A percentile compares a stretch with the other conserved stretches of the same genome.
These are phyloP conservation scores for human (Homo sapiens) DNA, from an alignment of 2,113 vertebrate genomes.

Conservation along the genomic window DNA sequence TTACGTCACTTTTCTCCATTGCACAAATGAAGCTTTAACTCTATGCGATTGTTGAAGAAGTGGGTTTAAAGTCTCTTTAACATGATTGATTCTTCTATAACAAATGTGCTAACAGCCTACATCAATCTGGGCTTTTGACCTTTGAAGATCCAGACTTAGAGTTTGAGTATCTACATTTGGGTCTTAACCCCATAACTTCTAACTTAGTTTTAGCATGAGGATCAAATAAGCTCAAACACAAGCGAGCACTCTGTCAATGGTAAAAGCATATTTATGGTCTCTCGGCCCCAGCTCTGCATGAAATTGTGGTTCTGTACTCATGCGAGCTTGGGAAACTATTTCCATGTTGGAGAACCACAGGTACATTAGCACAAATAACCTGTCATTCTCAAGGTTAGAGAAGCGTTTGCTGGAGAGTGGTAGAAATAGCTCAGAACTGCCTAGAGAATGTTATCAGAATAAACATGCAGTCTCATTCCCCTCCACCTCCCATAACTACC, in stretches of 20 bases:
- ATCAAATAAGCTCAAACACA: background rate
- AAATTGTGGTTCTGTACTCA: background rate
- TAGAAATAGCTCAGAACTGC: background rate
- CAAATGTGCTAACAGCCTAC: conserved; percentile 2
- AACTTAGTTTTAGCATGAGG: conserved; percentile 5
- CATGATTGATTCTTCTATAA: conserved; percentile 11
- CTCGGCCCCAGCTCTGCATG: too few relatives aligned
- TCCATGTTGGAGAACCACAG: background rate
- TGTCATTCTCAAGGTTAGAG: background rate
- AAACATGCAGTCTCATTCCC: background rate
- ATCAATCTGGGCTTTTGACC: background rate
- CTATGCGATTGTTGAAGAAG: background rate
- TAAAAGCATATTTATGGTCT: background rate
- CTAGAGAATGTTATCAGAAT: background rate
- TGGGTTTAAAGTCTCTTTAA: background rate
- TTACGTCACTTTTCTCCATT: conserved; percentile 22
- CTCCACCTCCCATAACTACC: too few relatives aligned
- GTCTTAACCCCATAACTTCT: background rate
- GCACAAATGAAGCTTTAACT: background rate
- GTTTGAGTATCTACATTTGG: background rate
- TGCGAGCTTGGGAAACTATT: background rate
- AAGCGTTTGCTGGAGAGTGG: background rate
- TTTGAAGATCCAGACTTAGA: background rate
- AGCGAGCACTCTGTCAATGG: background rate
- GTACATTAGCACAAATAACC: background rate